Conservation (phyloP, 2,113 vertebrate species). For the Pelodiscus sinensis region DNA sequence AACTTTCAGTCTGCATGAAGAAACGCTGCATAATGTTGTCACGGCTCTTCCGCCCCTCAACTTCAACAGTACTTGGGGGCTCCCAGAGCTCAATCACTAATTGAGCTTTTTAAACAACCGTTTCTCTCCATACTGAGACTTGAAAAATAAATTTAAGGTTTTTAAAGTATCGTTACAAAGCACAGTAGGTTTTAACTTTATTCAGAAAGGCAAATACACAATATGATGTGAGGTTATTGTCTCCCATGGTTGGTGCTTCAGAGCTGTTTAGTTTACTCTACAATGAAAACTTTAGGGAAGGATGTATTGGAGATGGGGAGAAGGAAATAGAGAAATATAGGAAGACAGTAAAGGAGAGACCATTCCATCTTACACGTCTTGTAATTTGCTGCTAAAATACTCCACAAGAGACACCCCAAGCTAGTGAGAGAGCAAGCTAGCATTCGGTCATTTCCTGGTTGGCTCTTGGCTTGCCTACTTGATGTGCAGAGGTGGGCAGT, state of each 20-base stretch:
- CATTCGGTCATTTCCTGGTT: slow-evolving; percentile 1
- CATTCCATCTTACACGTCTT: not conserved
- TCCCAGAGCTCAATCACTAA: not conserved
- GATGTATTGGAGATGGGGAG: not conserved
- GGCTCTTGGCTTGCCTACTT: not conserved
- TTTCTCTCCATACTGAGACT: not conserved
- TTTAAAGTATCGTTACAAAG: not conserved
- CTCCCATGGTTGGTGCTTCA: not conserved
- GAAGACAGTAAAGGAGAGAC: slow-evolving; percentile 20
- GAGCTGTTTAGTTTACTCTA: not conserved
- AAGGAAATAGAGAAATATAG: not conserved
- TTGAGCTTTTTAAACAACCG: slow-evolving; percentile 8
- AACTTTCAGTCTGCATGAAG: not conserved
- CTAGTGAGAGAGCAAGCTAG: slow-evolving; percentile 9
- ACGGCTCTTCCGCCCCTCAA: not conserved
- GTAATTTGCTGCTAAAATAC: slow-evolving; percentile 46
- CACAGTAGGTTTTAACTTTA: not conserved
- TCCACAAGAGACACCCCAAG: not conserved
- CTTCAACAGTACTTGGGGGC: not conserved
- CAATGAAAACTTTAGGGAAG: not conserved
- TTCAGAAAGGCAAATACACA: not conserved
- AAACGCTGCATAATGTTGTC: accelerated
- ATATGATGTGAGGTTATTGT: not conserved
- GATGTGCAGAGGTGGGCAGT: not conserved
- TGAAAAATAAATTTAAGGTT: not conserved